A percentile compares a stretch with the other conserved stretches of the same genome.
phyloP scores from a whole-genome alignment of 1,140 invertebrate species.

The Steinernema feltiae region DNA sequence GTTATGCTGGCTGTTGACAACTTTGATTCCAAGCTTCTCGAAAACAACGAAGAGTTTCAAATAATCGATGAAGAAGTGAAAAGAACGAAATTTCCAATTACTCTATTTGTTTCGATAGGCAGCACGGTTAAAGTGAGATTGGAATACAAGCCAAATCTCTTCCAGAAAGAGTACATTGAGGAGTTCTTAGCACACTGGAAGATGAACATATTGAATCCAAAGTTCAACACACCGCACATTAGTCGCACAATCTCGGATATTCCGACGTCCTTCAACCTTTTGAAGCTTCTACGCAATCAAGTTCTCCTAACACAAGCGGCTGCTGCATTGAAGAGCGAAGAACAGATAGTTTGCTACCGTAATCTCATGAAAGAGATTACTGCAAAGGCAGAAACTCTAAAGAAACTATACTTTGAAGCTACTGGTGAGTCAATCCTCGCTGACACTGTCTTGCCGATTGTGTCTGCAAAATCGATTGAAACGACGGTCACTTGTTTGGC shows the following conservation, averaged over 20 bases:
- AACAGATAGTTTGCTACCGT: background rate
- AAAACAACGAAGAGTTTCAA: background rate
- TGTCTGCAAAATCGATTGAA: slow-evolving; percentile 14
- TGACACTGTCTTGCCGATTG: slow-evolving; percentile 21
- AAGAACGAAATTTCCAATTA: background rate
- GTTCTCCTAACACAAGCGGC: no score
- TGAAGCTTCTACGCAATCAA: no score
- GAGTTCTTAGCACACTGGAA: background rate
- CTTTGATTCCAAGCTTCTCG: background rate
- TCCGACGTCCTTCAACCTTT: background rate
- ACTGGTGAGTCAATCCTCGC: slow-evolving; percentile 7
- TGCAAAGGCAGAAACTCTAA: background rate
- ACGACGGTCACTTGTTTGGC: slow-evolving; percentile 21
- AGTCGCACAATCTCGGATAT: background rate
- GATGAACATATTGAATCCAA: no score
- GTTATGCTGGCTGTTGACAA: background rate
- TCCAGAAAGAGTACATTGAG: background rate
- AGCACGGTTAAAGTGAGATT: background rate
- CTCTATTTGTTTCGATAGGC: background rate
- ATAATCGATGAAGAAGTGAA: background rate
- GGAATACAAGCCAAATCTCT: background rate
- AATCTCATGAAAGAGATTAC: background rate
- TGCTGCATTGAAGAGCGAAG: background rate
- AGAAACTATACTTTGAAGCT: background rate
- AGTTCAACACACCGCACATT: background rate